phyloP scores from a whole-genome alignment of 2,797 vertebrate species.

The Syngnathus rostellatus region DNA sequence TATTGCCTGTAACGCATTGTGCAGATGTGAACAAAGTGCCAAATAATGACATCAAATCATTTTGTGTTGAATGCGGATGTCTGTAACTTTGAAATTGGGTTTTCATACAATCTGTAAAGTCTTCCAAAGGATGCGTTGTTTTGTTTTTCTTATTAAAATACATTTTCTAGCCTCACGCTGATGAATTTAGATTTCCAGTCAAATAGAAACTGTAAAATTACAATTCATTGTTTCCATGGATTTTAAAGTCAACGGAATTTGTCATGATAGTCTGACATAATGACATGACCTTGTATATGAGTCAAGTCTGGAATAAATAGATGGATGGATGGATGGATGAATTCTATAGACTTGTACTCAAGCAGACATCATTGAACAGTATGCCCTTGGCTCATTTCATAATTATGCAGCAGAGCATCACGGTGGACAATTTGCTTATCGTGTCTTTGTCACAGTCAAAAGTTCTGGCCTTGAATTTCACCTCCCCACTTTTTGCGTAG shows the following conservation, averaged over 20 bases:
- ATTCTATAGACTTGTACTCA: not conserved
- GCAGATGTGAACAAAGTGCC: no score
- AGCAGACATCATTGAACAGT: not conserved
- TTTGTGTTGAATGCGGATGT: constrained; percentile 6
- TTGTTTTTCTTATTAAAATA: no score
- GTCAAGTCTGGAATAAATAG: no score
- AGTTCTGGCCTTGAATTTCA: not conserved
- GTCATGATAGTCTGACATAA: not conserved
- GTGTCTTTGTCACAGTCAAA: not conserved
- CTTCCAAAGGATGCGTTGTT: not conserved
- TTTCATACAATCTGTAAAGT: constrained; percentile 10
- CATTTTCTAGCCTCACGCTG: not conserved
- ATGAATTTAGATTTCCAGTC: not conserved
- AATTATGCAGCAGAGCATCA: not conserved
- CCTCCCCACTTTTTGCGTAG: not conserved
- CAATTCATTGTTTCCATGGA: not conserved
- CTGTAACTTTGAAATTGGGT: constrained; percentile 15
- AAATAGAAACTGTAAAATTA: not conserved
- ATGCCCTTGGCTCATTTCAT: not conserved
- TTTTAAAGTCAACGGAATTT: not conserved
- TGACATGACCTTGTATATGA: no score
- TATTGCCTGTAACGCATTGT: not conserved
- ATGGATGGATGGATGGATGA: no score
- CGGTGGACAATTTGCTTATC: not conserved
- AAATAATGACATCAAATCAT: not conserved